Conservation (phyloP, 1,140 invertebrate genomes). For the Dendroctonus valens region DNA sequence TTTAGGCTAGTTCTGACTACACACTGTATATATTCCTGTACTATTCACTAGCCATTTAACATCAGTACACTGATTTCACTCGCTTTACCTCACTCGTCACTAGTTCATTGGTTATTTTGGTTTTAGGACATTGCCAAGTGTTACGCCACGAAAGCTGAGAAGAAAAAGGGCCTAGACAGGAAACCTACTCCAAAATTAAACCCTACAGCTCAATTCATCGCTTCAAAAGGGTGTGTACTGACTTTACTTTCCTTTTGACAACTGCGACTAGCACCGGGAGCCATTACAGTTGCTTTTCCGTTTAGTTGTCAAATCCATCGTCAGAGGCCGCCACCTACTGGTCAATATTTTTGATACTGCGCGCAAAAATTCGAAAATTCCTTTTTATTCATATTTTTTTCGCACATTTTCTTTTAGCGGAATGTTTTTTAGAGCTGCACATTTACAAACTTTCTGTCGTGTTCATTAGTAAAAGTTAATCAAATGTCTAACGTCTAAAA, state of each 20-base stretch:
- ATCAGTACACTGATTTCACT: not conserved
- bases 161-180: slow-evolving; percentile 56
- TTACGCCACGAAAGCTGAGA: slow-evolving; percentile 49
- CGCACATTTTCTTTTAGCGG: too few relatives aligned
- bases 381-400: slow-evolving; percentile 50
- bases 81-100: slow-evolving; percentile 27
- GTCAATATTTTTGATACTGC: slow-evolving; percentile 50
- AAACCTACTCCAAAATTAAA: slow-evolving; percentile 59
- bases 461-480: too few relatives aligned
- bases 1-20: not conserved
- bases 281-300: slow-evolving; percentile 42
- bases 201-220: slow-evolving; percentile 57
- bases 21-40: too few relatives aligned
- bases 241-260: slow-evolving; percentile 39
- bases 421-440: too few relatives aligned
- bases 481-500: too few relatives aligned
- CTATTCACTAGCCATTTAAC: not conserved
- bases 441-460: too few relatives aligned
- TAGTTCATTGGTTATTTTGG: slow-evolving; percentile 16
- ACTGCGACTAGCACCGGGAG: slow-evolving; percentile 44
- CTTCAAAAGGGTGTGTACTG: slow-evolving; percentile 58
- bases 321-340: slow-evolving; percentile 40
- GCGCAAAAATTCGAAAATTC: slow-evolving; percentile 40
- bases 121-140: slow-evolving; percentile 33
- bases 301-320: slow-evolving; percentile 19